Base-by-base conservation (phyloP, 2,888 invertebrate species). In the Xanthorhoe spadicearia region DNA sequence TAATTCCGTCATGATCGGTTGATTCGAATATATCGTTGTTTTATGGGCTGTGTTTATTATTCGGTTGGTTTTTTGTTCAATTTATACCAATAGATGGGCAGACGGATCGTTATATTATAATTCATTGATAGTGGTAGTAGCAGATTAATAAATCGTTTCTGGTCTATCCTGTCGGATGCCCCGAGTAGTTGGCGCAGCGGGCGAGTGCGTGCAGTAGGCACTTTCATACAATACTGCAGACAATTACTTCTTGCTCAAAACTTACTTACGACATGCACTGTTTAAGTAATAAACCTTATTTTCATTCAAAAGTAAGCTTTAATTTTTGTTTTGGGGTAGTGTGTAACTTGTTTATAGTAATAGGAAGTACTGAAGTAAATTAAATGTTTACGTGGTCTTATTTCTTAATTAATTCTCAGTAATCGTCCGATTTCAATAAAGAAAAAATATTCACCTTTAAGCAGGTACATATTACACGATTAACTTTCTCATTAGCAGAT, bases 81-180 rank as follows among this genome's bases (percentile, higher is more conserved):
- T 89, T 84, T 80, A 77, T 83, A 73, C 74, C 85, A 85, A 85
- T 84, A 80, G 73, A 79, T 77, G 73, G 77, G 68, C 70, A 73
- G 77, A 75, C 77, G 75, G 74, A 75, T 79, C 75, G 78, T 76
- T 65, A 79, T 85, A n/a, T n/a, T n/a, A n/a, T n/a, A 83, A 86
- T 86, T 86, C 82, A 84, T 84, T 84, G 85, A 75, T 74, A 84
- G 82, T 85, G 81, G 79, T 71, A 68, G 70, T 77, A 73, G 75
- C 72, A 84, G 84, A 86, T 88, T 83, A 83, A 87, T 89, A 83
- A 84, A 84, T 83, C 80, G 79, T 74, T 77, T 72, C 74, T 79
- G 74, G 76, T 78, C 76, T 70, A 69, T 51, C 18, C n/a, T 50
- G 38, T 32, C 52, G 75, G 64, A 68, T 69, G 74, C 73, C 74